These are phyloP conservation scores for Rhincodon typus DNA, from an alignment of 2,797 vertebrate species.

Conservation along the genomic window DNA sequence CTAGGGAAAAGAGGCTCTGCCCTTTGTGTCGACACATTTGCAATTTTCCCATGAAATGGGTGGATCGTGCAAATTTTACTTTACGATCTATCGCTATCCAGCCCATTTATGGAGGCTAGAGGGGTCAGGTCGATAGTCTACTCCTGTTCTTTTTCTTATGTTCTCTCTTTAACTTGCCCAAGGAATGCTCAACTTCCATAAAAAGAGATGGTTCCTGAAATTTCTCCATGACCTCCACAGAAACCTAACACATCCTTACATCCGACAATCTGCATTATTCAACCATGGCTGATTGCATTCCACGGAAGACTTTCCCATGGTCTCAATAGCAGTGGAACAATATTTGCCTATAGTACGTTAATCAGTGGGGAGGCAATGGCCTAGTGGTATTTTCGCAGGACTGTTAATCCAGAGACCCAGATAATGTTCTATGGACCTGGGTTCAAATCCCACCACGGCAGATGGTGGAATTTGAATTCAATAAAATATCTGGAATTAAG, in stretches of 20 bases:
- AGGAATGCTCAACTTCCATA: neutral
- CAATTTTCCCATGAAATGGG: neutral
- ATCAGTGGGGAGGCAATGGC: neutral
- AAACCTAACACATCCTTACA: neutral
- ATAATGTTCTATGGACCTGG: no score
- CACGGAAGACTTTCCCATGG: neutral
- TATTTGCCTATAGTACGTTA: neutral
- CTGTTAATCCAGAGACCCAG: no score
- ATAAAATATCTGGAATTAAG: no score
- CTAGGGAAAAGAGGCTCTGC: neutral
- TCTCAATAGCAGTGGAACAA: neutral
- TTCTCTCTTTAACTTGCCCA: neutral
- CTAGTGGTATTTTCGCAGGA: no score
- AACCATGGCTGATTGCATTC: neutral
- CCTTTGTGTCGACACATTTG: no score
- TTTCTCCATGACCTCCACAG: neutral
- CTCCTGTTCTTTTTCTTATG: neutral
- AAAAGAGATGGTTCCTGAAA: neutral
- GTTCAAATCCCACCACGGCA: no score
- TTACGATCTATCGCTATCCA: neutral
- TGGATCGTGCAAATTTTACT: neutral
- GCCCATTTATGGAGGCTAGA: neutral
- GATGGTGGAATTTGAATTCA: no score
- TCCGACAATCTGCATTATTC: neutral
- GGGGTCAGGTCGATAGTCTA: neutral